A percentile compares a stretch with the other conserved stretches of the same genome.
phyloP scores from a whole-genome alignment of 2,797 vertebrate genomes.

The Sebastolobus altivelis region DNA sequence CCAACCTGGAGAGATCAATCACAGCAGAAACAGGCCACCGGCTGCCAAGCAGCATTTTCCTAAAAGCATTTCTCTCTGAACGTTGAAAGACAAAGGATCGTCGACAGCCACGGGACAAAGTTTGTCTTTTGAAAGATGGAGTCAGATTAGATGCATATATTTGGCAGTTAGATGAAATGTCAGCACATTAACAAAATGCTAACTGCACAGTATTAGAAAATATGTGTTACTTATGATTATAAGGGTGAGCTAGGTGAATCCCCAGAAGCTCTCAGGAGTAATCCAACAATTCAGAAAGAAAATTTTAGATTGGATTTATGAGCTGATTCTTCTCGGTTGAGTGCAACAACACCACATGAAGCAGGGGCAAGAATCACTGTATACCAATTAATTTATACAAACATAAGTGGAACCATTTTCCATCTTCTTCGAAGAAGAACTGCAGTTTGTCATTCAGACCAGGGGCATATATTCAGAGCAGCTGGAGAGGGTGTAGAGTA shows the following conservation, averaged over 20 bases:
- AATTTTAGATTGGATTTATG: background rate
- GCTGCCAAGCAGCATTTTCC: slow-evolving; percentile 68
- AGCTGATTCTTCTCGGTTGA: slow-evolving; percentile 16
- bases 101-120: slow-evolving; percentile 57
- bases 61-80: slow-evolving; percentile 79
- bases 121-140: slow-evolving; percentile 60
- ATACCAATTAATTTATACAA: slow-evolving; percentile 36
- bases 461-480: slow-evolving; percentile 32
- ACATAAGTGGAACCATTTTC: slow-evolving; percentile 28
- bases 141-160: slow-evolving; percentile 33
- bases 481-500: slow-evolving; percentile 38
- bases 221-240: background rate
- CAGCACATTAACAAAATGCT: slow-evolving; percentile 19
- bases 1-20: slow-evolving; percentile 81
- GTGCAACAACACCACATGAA: slow-evolving; percentile 1
- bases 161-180: slow-evolving; percentile 29
- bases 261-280: background rate
- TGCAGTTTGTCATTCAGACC: slow-evolving; percentile 28
- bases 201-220: background rate
- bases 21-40: slow-evolving; percentile 56
- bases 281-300: slow-evolving; percentile 11
- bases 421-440: slow-evolving; percentile 13
- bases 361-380: background rate
- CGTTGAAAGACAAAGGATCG: slow-evolving; percentile 57
- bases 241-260: background rate